Percentiles rank a stretch among this genome's conserved stretches.
Evolutionary conservation across 2,888 invertebrate species (phyloP).

Genomic region (Petrolisthes cinctipes): DNA sequence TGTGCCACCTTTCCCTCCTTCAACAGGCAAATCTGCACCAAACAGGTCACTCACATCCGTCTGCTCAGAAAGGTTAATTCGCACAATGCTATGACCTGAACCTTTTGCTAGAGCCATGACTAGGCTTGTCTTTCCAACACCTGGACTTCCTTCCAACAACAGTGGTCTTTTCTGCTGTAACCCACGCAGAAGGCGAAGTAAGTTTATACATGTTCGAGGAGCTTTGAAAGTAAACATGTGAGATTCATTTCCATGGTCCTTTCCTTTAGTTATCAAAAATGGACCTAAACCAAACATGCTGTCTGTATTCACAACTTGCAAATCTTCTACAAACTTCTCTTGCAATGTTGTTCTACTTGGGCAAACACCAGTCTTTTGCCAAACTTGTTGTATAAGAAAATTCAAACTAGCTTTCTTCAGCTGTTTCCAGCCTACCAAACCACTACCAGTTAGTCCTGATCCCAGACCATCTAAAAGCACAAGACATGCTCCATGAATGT

Average conservation of each 20-base stretch:
- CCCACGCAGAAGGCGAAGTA: conserved; percentile 86
- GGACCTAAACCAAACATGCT: conserved; percentile 81
- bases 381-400: conserved; percentile 52
- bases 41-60: conserved; percentile 98
- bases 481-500: conserved; percentile 90
- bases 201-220: conserved; percentile 84
- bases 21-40: conserved; percentile 95
- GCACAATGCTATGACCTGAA: conserved; percentile 85
- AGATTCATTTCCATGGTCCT: conserved; percentile 67
- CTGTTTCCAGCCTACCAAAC: conserved; percentile 71
- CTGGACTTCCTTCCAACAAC: conserved; percentile 95
- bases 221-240: conserved; percentile 79
- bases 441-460: conserved; percentile 81
- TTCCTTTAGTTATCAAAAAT: conserved; percentile 79
- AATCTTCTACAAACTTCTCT: conserved; percentile 31
- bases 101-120: conserved; percentile 89
- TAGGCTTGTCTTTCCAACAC: conserved; percentile 97
- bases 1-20: conserved; percentile 85
- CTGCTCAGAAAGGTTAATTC: conserved; percentile 98
- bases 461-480: conserved; percentile 93
- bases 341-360: conserved; percentile 42
- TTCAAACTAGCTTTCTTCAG: conserved; percentile 50
- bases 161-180: conserved; percentile 88
- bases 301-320: conserved; percentile 41
- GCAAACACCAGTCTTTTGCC: conserved; percentile 35